Evolutionary conservation across 2,797 vertebrate species (phyloP).

Genomic region (Clarias pachynema): DNA sequence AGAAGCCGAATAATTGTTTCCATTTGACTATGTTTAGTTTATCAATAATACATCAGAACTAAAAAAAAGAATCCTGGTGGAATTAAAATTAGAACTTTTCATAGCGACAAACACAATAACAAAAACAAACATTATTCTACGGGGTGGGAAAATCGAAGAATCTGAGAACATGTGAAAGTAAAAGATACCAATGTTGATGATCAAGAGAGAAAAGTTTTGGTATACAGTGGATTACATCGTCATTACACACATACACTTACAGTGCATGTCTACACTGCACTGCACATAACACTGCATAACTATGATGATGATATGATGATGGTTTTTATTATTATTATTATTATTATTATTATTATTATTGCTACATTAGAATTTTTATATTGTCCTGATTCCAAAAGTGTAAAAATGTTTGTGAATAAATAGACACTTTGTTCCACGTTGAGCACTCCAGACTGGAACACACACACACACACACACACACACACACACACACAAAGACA

Average conservation of each 20-base stretch:
- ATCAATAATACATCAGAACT: not conserved
- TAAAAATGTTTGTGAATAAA: not conserved
- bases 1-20: not conserved
- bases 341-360: slow-evolving; percentile 1
- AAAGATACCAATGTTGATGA: not conserved
- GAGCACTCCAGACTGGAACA: not conserved
- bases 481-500: not conserved
- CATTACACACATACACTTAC: not conserved
- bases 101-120: not conserved
- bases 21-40: not conserved
- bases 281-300: not conserved
- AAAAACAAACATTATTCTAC: not conserved
- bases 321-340: not conserved
- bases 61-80: not conserved
- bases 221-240: not conserved
- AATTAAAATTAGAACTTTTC: not conserved
- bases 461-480: slow-evolving; percentile 18
- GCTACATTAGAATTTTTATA: not conserved
- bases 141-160: not conserved
- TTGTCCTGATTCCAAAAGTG: not conserved
- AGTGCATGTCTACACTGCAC: not conserved
- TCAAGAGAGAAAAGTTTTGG: not conserved
- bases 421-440: not conserved
- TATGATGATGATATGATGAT: not conserved
- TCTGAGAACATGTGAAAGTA: not conserved